phyloP scores from a whole-genome alignment of 2,113 vertebrate genomes.

The Myiagra hebetior region DNA sequence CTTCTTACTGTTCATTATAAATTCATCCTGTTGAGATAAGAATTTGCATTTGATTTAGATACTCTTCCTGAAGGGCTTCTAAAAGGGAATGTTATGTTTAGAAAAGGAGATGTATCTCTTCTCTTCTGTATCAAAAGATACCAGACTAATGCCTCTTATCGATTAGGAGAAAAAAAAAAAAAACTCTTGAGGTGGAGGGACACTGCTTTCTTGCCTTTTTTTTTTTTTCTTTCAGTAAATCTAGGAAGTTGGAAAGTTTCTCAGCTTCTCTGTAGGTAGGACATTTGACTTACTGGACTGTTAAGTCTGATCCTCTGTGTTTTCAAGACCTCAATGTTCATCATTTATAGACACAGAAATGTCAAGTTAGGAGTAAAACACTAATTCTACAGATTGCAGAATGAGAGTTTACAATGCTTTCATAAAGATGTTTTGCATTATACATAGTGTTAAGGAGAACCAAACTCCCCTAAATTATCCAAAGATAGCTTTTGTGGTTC shows the following conservation, averaged over 20 bases:
- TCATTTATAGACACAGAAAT: not conserved
- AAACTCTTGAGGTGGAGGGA: not conserved
- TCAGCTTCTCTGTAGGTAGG: not conserved
- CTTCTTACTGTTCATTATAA: not conserved
- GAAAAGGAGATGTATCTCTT: not conserved
- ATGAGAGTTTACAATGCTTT: not conserved
- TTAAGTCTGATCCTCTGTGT: not conserved
- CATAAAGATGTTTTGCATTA: not conserved
- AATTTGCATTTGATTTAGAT: not conserved
- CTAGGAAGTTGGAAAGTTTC: not conserved
- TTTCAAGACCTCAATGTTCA: not conserved
- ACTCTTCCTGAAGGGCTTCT: not conserved
- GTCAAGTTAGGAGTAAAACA: not conserved
- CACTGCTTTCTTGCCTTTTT: rapidly evolving
- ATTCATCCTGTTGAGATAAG: not conserved
- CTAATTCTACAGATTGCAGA: not conserved
- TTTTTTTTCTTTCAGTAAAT: not conserved
- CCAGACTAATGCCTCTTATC: not conserved
- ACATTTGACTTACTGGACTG: not conserved
- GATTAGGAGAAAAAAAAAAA: not conserved
- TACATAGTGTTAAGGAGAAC: not conserved
- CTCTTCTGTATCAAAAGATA: not conserved
- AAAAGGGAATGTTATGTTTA: not conserved
- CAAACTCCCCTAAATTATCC: not conserved
- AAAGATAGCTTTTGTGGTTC: not conserved